Evolutionary conservation across 2,113 vertebrate genomes (phyloP), one percentile per base, ranked within the genome.

Genomic region (Phasianus colchicus): DNA sequence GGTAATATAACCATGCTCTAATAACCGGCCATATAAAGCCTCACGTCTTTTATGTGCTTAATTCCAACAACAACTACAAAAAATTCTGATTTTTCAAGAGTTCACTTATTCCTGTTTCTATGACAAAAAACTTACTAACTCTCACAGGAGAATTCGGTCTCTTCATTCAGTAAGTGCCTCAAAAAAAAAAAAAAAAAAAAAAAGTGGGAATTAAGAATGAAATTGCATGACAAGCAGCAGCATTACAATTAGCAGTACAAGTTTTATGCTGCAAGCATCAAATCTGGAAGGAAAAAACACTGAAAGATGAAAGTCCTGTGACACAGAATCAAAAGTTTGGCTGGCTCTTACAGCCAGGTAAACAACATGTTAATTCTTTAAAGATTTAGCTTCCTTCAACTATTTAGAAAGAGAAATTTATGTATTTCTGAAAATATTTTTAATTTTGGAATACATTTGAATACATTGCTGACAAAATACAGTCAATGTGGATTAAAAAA

Each of bases 201-300:
- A 79, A 91, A 86, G 24, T 13, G 8, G 6, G 36, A 86, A 72
- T 81, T 81, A 71, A 88, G 69, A 91, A 86, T 75, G 69, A 94
- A 93, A 78, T n/a, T 77, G 5, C 8, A 48, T 48, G 52, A 75
- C 29, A 90, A 66, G 45, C 9, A 88, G 5, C 27, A 71, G 19
- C 17, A 74, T 10, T 67, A 32, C 57, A 86, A 90, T 89, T 75
- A 88, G 48, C 57, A 83, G 22, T 57, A 63, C 13, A 45, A 40
- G 5, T 90, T 74, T 85, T 78, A 38, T 57, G 40, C n/a, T 91
- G 34, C 25, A 86, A 71, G 9, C 25, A 30, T 29, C 42, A 19
- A 83, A 4, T 10, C 6, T 67, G 13, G 11, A 32, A 67, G 34
- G 32, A 67, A 91, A 84, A 70, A 30, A 1, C 0, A 5, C 6